phyloP scores from a whole-genome alignment of 1,140 invertebrate species.

The Carposina sasakii region DNA sequence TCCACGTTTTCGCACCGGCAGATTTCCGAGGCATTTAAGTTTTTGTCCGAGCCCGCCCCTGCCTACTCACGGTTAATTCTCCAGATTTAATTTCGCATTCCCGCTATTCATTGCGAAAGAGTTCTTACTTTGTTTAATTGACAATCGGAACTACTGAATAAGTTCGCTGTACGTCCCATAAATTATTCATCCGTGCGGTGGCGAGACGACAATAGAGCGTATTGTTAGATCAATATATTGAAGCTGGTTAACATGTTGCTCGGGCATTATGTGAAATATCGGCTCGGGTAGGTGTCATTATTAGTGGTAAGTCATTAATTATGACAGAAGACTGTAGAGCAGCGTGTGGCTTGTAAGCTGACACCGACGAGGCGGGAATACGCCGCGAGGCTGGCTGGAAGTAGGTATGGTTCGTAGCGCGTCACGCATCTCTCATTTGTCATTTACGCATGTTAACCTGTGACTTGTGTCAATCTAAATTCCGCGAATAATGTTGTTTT shows the following conservation, averaged over 20 bases:
- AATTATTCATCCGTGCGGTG: constrained; percentile 35
- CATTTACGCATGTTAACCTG: constrained; percentile 22
- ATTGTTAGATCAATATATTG: constrained; percentile 16
- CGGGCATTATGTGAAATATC: constrained; percentile 30
- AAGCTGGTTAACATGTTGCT: constrained; percentile 34
- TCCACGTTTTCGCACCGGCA: constrained; percentile 53
- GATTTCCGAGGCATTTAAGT: constrained; percentile 52
- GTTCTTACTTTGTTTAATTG: constrained; percentile 50
- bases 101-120: constrained; percentile 43
- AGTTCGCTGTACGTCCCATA: constrained; percentile 29
- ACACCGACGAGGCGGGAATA: constrained; percentile 18
- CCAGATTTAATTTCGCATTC: constrained; percentile 52
- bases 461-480: no score
- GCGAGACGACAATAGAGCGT: constrained; percentile 15
- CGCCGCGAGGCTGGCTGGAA: constrained; percentile 7
- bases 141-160: constrained; percentile 30
- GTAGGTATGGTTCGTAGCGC: constrained; percentile 21
- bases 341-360: constrained; percentile 23
- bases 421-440: constrained; percentile 47
- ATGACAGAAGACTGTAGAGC: constrained; percentile 27
- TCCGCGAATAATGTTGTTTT: no score
- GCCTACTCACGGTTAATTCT: constrained; percentile 56
- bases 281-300: constrained; percentile 37
- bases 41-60: constrained; percentile 40
- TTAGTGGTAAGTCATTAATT: constrained; percentile 43